Conservation (phyloP, 2,113 vertebrate species). For the Malaclemys terrapin region DNA sequence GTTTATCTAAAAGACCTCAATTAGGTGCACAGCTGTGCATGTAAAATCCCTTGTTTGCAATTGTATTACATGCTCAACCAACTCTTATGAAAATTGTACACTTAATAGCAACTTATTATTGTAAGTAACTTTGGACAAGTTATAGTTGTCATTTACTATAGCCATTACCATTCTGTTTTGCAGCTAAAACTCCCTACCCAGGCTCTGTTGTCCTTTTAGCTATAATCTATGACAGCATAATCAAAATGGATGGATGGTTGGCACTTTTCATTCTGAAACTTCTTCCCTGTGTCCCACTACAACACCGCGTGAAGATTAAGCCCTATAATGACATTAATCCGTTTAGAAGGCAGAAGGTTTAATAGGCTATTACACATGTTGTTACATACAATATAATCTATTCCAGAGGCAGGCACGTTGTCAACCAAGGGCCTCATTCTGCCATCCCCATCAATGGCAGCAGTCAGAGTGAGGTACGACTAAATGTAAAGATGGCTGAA, state of each 20-base stretch:
- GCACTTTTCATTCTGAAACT: neutral
- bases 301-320: neutral
- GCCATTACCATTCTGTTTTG: slow-evolving; percentile 22
- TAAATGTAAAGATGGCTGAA: neutral
- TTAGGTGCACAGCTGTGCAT: neutral
- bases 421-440: neutral
- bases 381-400: neutral
- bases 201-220: neutral
- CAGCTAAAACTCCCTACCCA: neutral
- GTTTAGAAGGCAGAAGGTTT: neutral
- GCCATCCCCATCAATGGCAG: neutral
- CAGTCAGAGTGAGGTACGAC: neutral
- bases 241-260: slow-evolving; percentile 15
- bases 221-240: neutral
- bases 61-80: neutral
- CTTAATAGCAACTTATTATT: neutral
- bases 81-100: neutral
- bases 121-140: neutral
- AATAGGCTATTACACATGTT: neutral
- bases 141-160: neutral
- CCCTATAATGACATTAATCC: neutral
- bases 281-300: slow-evolving; percentile 3
- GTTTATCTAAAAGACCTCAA: neutral
- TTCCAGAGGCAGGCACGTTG: neutral
- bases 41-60: slow-evolving; percentile 6